phyloP scores from a whole-genome alignment of 2,797 vertebrate species.

The Phrynocephalus forsythii region DNA sequence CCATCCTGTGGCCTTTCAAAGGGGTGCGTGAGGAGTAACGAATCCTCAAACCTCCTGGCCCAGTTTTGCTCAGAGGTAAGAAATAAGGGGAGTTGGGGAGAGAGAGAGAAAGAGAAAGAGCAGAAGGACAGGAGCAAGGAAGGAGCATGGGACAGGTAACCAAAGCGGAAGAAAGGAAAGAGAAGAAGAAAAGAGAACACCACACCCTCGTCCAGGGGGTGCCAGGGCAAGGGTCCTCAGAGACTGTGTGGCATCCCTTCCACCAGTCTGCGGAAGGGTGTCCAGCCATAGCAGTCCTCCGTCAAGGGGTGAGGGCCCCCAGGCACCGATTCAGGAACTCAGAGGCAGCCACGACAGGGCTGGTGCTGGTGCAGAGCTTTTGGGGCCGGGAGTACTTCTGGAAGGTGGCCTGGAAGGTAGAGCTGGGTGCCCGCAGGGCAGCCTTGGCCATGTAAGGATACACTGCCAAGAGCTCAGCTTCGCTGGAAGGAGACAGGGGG shows the following conservation, averaged over 20 bases:
- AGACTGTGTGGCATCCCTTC: too few relatives aligned
- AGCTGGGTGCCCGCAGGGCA: conserved; percentile 74
- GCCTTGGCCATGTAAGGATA: conserved; percentile 79
- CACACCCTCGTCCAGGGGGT: too few relatives aligned
- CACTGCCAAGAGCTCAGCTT: conserved; percentile 76
- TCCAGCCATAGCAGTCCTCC: too few relatives aligned
- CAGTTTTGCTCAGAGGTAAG: neutral
- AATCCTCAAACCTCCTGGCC: neutral
- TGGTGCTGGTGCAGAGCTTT: conserved; percentile 81
- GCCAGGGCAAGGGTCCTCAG: too few relatives aligned
- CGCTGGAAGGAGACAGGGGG: conserved; percentile 69
- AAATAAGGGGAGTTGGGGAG: neutral
- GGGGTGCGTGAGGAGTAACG: fast-evolving
- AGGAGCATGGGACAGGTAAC: neutral
- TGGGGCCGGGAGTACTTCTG: conserved; percentile 84
- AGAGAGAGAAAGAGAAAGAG: neutral
- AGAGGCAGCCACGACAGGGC: conserved; percentile 67
- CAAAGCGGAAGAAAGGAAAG: too few relatives aligned
- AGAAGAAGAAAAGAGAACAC: neutral
- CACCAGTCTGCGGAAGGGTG: neutral
- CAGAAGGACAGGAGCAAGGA: neutral
- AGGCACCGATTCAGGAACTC: conserved; percentile 37
- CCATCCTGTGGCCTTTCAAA: neutral
- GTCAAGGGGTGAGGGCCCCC: neutral
- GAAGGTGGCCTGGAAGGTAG: conserved; percentile 79